Percentiles rank a stretch among this genome's conserved stretches.
phyloP scores from a whole-genome alignment of 2,888 invertebrate genomes.

The Fragum fragum region DNA sequence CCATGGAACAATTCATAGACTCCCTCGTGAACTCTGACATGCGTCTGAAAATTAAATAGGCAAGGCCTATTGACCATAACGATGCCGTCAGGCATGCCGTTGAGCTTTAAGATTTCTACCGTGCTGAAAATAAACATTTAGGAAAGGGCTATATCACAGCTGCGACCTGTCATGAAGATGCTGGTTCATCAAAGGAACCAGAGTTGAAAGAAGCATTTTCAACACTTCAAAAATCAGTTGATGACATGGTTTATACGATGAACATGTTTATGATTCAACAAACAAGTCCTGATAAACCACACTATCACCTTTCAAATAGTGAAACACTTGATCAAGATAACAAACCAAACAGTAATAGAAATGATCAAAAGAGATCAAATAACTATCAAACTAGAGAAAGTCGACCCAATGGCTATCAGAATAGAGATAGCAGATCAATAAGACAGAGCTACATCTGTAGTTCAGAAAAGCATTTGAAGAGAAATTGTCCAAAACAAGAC shows the following conservation, averaged over 20 bases:
- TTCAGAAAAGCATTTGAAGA: conserved; percentile 19
- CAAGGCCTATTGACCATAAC: conserved; percentile 19
- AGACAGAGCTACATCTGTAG: conserved; percentile 7
- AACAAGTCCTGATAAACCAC: too few species aligned
- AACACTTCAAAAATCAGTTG: conserved; percentile 5
- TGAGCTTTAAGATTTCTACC: conserved; percentile 24
- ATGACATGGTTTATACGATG: too few species aligned
- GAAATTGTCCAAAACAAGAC: not conserved
- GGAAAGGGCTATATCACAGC: conserved; percentile 1
- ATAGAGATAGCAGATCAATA: not conserved
- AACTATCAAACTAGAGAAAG: too few species aligned
- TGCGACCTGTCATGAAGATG: not conserved
- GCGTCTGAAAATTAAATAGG: conserved; percentile 13
- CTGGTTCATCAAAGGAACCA: not conserved
- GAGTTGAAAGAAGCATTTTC: not conserved
- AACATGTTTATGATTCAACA: not conserved
- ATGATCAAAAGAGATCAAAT: too few species aligned
- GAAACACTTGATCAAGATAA: not conserved
- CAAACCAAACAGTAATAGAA: too few species aligned
- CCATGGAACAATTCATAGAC: conserved; percentile 34
- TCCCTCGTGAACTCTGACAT: conserved; percentile 23
- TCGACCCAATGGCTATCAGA: not conserved
- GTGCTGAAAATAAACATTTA: conserved; percentile 8
- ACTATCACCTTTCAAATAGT: too few species aligned
- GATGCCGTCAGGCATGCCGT: conserved; percentile 34